Percentiles rank a stretch among this genome's conserved stretches.
These are phyloP conservation scores for Cephus rjabovi DNA, from an alignment of 2,888 invertebrate species.

Conservation along the genomic window DNA sequence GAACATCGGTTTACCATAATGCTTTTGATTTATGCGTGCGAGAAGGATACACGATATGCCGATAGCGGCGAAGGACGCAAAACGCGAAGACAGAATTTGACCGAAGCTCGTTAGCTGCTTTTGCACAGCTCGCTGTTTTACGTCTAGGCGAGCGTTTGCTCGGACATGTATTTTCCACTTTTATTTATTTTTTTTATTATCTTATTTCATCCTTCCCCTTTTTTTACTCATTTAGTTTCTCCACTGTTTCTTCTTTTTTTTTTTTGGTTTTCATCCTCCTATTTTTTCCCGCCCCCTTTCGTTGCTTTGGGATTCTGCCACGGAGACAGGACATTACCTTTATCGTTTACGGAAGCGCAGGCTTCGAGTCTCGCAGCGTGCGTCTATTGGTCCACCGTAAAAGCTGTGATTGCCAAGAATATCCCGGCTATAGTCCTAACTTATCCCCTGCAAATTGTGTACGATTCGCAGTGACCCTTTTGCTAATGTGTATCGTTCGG, in stretches of 20 bases:
- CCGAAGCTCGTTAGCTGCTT: not conserved
- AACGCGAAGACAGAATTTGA: not conserved
- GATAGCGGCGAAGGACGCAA: not conserved
- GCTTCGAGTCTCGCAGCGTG: not conserved
- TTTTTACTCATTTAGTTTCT: not conserved
- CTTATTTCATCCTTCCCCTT: not conserved
- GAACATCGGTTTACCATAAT: not conserved
- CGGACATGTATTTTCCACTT: not conserved
- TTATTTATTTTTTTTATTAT: not conserved
- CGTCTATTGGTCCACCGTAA: conserved; percentile 3
- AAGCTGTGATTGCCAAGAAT: conserved; percentile 3
- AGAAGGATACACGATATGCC: not conserved
- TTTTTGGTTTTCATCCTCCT: not conserved
- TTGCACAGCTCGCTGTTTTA: not conserved
- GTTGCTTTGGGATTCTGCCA: conserved; percentile 1
- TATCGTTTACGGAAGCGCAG: not conserved
- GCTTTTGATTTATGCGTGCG: not conserved
- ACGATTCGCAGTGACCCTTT: conserved; percentile 1
- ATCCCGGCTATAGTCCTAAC: conserved; percentile 2
- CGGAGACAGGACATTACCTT: not conserved
- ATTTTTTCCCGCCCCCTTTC: not conserved
- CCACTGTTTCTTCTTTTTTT: not conserved
- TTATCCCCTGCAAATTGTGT: conserved; percentile 2
- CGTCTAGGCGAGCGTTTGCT: not conserved
- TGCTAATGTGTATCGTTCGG: conserved; percentile 2